A percentile compares a stretch with the other conserved stretches of the same genome.
These are phyloP conservation scores for Tinamus major DNA, from an alignment of 2,797 vertebrate genomes.

Conservation along the genomic window DNA sequence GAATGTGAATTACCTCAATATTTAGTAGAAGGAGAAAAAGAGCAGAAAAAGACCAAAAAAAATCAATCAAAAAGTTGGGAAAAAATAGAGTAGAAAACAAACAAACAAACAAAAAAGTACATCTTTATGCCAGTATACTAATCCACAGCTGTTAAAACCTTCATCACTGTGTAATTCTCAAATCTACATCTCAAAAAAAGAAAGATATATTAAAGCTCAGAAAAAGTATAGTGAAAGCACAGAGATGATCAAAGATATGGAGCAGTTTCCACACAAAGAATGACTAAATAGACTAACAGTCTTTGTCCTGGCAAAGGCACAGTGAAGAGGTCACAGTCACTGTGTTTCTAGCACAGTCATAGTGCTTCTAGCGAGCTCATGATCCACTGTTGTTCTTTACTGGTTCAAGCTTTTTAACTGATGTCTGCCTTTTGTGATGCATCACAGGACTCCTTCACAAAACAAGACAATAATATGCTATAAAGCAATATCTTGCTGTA, in stretches of 20 bases:
- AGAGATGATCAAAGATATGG: neutral
- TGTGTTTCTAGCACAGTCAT: neutral
- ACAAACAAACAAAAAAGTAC: neutral
- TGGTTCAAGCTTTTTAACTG: neutral
- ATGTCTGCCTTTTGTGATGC: neutral
- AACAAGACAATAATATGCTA: neutral
- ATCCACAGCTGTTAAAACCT: neutral
- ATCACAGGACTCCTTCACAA: neutral
- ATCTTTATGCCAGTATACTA: neutral
- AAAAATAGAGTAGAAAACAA: neutral
- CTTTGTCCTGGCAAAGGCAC: neutral
- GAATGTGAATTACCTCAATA: neutral
- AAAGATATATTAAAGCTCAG: neutral
- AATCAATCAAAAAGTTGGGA: neutral
- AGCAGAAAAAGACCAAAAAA: neutral
- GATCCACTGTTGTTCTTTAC: neutral
- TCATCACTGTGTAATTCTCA: neutral
- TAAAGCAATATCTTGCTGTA: neutral
- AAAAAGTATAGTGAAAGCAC: neutral
- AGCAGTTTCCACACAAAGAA: neutral
- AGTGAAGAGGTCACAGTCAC: neutral
- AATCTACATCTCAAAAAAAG: neutral
- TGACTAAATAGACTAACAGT: neutral
- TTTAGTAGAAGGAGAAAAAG: neutral
- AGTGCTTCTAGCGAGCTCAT: neutral